These are phyloP conservation scores for Atherinomorus stipes DNA, from an alignment of 2,113 vertebrate species.

Conservation along the genomic window DNA sequence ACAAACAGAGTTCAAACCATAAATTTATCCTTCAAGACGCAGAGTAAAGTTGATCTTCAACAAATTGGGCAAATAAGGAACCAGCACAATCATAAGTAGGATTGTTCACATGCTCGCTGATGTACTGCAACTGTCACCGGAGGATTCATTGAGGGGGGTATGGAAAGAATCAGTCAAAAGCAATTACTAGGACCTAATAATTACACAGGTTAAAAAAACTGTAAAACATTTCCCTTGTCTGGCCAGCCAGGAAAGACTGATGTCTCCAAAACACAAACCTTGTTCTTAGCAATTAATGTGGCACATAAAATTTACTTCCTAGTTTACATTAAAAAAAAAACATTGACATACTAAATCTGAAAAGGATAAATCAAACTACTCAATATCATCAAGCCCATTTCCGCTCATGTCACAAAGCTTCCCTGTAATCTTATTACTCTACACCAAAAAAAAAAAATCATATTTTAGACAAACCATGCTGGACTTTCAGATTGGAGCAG, in stretches of 20 bases:
- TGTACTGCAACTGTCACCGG: too few relatives aligned
- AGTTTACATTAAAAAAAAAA: neutral
- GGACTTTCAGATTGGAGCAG: conserved; percentile 22
- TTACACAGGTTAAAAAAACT: neutral
- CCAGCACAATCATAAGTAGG: too few relatives aligned
- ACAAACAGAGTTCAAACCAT: neutral
- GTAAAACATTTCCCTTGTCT: neutral
- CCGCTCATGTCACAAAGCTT: neutral
- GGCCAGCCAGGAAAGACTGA: neutral
- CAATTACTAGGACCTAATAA: neutral
- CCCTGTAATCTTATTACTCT: conserved; percentile 1
- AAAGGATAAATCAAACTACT: neutral
- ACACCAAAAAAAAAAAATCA: neutral
- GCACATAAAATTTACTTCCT: too few relatives aligned
- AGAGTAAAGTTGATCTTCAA: too few relatives aligned
- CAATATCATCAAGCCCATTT: neutral
- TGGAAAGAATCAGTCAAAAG: neutral
- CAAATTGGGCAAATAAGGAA: too few relatives aligned
- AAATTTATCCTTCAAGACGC: neutral
- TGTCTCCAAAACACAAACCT: neutral
- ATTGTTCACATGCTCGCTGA: too few relatives aligned
- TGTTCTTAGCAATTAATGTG: too few relatives aligned
- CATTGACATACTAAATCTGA: neutral
- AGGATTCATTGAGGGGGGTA: too few relatives aligned
- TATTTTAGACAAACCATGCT: conserved; percentile 9